phyloP scores from a whole-genome alignment of 2,797 vertebrate genomes.

The Urocyon cinereoargenteus region DNA sequence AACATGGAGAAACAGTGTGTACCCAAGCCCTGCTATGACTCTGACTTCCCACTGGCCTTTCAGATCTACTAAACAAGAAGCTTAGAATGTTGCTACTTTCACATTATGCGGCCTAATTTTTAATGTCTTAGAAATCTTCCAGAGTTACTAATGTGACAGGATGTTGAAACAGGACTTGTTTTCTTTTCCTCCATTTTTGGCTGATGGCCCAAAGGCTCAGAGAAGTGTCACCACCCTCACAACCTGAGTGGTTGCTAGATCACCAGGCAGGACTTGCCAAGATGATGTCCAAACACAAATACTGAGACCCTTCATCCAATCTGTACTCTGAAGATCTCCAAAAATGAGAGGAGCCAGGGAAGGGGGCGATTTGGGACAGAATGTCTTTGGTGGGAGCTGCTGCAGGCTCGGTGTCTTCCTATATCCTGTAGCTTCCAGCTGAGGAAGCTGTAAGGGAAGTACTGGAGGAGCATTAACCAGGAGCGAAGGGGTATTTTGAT shows the following conservation, averaged over 20 bases:
- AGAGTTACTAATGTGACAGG: not conserved
- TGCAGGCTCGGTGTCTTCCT: rapidly evolving
- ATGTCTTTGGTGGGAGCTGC: not conserved
- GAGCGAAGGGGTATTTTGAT: not conserved
- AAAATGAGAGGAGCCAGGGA: not conserved
- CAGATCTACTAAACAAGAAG: not conserved
- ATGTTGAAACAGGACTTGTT: not conserved
- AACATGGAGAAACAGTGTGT: not conserved
- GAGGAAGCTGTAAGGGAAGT: not conserved
- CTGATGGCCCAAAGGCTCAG: not conserved
- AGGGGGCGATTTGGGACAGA: not conserved
- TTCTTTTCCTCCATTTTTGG: not conserved
- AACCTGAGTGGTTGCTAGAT: not conserved
- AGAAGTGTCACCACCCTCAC: not conserved
- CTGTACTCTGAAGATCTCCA: not conserved
- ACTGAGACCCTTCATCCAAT: not conserved
- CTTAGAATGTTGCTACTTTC: not conserved
- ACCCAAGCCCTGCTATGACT: not conserved
- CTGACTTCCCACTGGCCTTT: not conserved
- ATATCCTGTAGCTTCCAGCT: rapidly evolving
- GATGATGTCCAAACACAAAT: not conserved
- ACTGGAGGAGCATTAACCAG: not conserved
- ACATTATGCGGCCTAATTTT: not conserved
- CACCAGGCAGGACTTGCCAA: not conserved
- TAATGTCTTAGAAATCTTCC: not conserved